Base-by-base conservation (phyloP, 2,888 invertebrate species). In the Eucriotettix oculatus region DNA sequence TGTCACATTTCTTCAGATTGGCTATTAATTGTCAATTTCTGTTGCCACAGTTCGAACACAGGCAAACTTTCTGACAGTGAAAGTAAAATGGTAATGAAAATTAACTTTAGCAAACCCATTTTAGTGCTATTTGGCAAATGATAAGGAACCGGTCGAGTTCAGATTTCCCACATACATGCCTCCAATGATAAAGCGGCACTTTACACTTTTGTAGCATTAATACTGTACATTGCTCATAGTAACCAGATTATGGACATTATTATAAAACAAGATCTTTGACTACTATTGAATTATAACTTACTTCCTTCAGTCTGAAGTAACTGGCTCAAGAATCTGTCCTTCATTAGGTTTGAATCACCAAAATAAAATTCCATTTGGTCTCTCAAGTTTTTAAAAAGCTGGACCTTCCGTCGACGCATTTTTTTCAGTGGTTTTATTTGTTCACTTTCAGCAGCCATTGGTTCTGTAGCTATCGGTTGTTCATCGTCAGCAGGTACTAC, bases 331-430 rank as follows among this genome's bases (percentile, higher is more conserved):
- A 85, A 94, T 59, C 91, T 79, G 71, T 96, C 94, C 73, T 92
- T 94, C n/a, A 82, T 80, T 54, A 96, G 76, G 74, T 95, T 96
- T 0, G 94, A 86, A 74, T 95, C 90, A 66, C 94, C 87, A 69
- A 96, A 94, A 72, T 96, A 97, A 75, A 96, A 96, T 72, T 96
- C 95, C 88, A 97, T 92, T 81, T 93, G 90, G 65, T 85, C 81
- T 29, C 84, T 75, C 64, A 93, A 85, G 11, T 80, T 78, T 65
- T 82, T 83, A 66, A 86, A 85, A 1, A 89, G 71, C 64, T 84
- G 84, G 68, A 87, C 86, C 70, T 90, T 90, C 10, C 91, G 79
- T 64, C 83, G 84, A 5, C 90, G 78, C 9, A 78, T 74, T 67
- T 79, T 80, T n/a, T 68, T 68, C 43, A 63, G 67, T 10, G 62